A percentile compares a stretch with the other conserved stretches of the same genome.
Conservation (phyloP, 2,888 invertebrate species). For the Heliconius cydno region DNA sequence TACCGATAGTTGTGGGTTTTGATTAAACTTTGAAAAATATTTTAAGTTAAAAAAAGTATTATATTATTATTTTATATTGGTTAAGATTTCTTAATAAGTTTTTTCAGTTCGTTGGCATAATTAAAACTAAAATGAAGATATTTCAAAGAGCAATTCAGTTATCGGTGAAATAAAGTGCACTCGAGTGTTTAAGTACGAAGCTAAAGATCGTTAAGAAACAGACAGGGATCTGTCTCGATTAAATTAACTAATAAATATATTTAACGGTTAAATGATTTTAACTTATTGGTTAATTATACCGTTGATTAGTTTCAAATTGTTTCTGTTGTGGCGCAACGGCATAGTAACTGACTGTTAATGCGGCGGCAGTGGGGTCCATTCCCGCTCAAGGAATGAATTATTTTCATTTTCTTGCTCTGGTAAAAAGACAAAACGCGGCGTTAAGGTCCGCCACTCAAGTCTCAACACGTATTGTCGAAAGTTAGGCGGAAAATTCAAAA, state of each 20-base stretch:
- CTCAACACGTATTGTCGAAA: background rate
- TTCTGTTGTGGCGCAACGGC: background rate
- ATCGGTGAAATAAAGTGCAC: slow-evolving; percentile 5
- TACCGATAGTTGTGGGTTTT: too few species aligned
- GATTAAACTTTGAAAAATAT: too few species aligned
- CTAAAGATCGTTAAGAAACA: slow-evolving; percentile 12
- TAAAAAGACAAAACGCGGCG: background rate
- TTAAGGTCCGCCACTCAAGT: background rate
- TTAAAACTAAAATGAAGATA: background rate
- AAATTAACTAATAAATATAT: slow-evolving; percentile 14
- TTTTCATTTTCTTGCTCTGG: background rate
- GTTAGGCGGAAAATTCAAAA: background rate
- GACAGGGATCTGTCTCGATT: slow-evolving; percentile 2
- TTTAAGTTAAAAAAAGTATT: background rate
- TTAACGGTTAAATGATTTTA: background rate
- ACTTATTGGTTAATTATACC: slow-evolving; percentile 1
- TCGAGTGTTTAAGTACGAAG: slow-evolving; percentile 1
- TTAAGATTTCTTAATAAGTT: background rate
- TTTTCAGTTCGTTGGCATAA: background rate
- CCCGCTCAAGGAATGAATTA: background rate
- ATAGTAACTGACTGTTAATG: background rate
- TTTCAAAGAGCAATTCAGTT: slow-evolving; percentile 1
- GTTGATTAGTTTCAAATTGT: background rate
- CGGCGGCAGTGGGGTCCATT: background rate
- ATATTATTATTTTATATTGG: background rate